Base-by-base conservation (phyloP, 2,113 vertebrate genomes). In the Otus sunia region DNA sequence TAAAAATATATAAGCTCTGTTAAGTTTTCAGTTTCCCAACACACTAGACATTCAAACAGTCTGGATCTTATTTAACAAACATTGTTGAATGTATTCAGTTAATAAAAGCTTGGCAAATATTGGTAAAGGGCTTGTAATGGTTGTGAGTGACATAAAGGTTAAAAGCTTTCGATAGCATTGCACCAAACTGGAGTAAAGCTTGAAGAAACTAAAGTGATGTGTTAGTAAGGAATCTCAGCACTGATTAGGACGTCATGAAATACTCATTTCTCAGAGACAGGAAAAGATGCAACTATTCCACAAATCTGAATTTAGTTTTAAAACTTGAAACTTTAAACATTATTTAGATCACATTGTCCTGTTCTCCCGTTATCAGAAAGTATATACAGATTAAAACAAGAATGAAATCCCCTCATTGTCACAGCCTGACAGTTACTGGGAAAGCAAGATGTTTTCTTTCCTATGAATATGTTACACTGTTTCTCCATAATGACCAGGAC, bases 41-140 rank as follows among this genome's bases (percentile, higher is more conserved):
- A 79, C 47, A 66, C 15, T 6, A n/a, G 62, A 80, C 63, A 79
- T 86, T 95, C 52, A 80, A 90, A 83, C 69, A 94, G 37, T 45
- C 84, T 82, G 66, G 68, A 82, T 86, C 67, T 76, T 86, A 94
- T 84, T 96, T 92, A 96, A 68, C 88, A 96, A 97, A 95, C 80
- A 66, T 9, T 88, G 91, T 91, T 91, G 74, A 86, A 87, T n/a
- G 67, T 86, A 91, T 96, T 94, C 88, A 71, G 82, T 75, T 94
- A 94, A 95, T 96, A 96, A 95, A 97, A 95, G 80, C 88, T 97
- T 92, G 37, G 79, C 78, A 97, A 98, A 97, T 96, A 96, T 97
- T 96, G 91, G 96, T 88, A 96, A 97, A 97, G 75, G 83, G 72
- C 74, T 97, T 94, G 90, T 95, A 97, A 90, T 87, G 36, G 73